Conservation (phyloP, 2,113 vertebrate genomes). For the Crotophaga sulcirostris region DNA sequence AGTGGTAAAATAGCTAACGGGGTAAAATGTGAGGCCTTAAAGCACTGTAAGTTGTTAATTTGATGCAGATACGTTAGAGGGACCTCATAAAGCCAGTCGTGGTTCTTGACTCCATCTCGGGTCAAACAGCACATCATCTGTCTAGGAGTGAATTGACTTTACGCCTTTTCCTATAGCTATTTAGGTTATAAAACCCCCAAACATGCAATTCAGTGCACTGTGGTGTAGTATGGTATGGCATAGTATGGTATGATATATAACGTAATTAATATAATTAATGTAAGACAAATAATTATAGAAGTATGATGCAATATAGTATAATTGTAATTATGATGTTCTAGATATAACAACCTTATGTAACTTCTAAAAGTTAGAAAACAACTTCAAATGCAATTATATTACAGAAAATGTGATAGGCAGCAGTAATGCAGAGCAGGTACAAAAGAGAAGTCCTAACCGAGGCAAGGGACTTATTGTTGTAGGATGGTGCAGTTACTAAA, state of each 20-base stretch:
- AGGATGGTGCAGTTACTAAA: not conserved
- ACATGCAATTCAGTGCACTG: not conserved
- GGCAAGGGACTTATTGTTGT: not conserved
- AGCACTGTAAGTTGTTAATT: not conserved
- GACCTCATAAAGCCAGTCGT: not conserved
- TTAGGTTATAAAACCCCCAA: not conserved
- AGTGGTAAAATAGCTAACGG: not conserved
- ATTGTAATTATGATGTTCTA: not conserved
- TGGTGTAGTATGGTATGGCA: not conserved
- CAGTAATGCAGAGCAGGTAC: not conserved
- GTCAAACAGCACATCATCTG: not conserved
- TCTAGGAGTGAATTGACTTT: not conserved
- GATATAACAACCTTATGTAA: not conserved
- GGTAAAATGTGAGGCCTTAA: not conserved
- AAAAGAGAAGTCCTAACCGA: not conserved
- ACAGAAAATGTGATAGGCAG: not conserved
- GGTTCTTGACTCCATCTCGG: not conserved
- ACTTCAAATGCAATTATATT: not conserved
- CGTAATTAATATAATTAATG: not conserved
- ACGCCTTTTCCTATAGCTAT: not conserved
- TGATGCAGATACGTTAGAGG: not conserved
- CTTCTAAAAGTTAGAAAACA: not conserved
- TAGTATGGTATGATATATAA: not conserved
- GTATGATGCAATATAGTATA: not conserved
- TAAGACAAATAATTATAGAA: not conserved